Base-by-base conservation (phyloP, 2,113 vertebrate genomes). In the Nettapus auritus region DNA sequence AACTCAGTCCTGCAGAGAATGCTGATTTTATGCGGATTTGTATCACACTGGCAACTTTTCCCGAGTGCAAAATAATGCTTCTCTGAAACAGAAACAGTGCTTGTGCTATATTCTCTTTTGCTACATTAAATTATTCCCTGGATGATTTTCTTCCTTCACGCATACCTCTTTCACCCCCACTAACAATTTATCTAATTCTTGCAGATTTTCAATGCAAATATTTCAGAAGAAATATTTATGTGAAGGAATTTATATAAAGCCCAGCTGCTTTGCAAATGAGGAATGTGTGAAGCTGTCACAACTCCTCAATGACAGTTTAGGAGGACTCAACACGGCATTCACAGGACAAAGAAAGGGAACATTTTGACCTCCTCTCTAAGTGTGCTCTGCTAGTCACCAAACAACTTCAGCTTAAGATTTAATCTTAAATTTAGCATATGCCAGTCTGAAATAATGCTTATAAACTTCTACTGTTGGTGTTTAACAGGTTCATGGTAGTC, bases 121-220 rank as follows among this genome's bases (percentile, higher is more conserved):
- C 77, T 73, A 0, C 12, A 8, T 33, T 29, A 7, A 31, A 69
- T 82, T 66, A 52, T 50, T 66, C 87, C 79, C 71, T 21, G 46
- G 34, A 6, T n/a, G 6, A n/a, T 34, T 88, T 60, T 16, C 79
- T 16, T 67, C 62, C 70, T 53, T 50, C 1, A 0, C 78, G 86
- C 83, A 79, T 40, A 29, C 55, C 50, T 86, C 71, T 82, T 25
- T 40, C 8, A 60, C 10, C 59, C 71, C 50, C 22, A 3, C 50
- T 29, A 42, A 46, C 64, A 0, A 74, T 82, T 36, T 25, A 56
- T 82, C 74, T 68, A 19, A 55, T 44, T 77, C 75, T 7, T 95
- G 96, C 75, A 3, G 50, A 2, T 53, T 86, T 87, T 79, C 94
- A 88, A 4, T 6, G 77, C 57, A 88, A 94, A 93, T 66, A 93